Evolutionary conservation across 2,888 invertebrate genomes (phyloP), one percentile per base, ranked within the genome.

Genomic region (Merodon equestris): DNA sequence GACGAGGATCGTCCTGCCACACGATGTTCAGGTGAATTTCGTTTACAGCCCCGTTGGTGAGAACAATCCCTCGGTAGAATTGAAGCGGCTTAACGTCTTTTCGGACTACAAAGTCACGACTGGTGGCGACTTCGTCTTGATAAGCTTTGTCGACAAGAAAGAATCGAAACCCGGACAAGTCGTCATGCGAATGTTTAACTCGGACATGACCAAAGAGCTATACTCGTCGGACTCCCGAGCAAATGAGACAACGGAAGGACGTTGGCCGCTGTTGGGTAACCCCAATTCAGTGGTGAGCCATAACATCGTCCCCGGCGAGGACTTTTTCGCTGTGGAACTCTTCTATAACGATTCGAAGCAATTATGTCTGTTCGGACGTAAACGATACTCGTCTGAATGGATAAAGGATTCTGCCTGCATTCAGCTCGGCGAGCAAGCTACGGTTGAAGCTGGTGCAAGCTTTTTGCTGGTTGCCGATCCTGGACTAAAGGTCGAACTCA

Each of bases 221-320:
- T 70, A 70, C n/a, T 60, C 60, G 1, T 61, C 70, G n/a, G 54
- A 47, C 15, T 42, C 47, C 9, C 14, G 15, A 1, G 47, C 54
- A 1, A 40, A 45, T 5, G 1, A 0, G 12, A 17, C 42, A 19
- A 34, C 34, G 0, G 58, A 58, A 38, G 67, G 51, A 36, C 57
- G 67, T 45, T 70, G 70, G 70, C 70, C 70, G 10, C 19, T 70
- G 1, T 14, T 70, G 12, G 70, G 70, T 4, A 40, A 60, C 14
- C 34, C 45, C 13, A 18, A 38, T 15, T 36, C 70, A 1, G 60
- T 60, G 1, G 4, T 53, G 2, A 47, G n/a, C 13, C 42, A 61
- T 27, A 60, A 60, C 10, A 40, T 70, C 1, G 47, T 70, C 2
- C 50, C 12, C 47, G 70, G 70, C 15, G 40, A 54, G n/a, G 38